Conservation (phyloP, 1,140 invertebrate genomes). For the Nymphalis io region DNA sequence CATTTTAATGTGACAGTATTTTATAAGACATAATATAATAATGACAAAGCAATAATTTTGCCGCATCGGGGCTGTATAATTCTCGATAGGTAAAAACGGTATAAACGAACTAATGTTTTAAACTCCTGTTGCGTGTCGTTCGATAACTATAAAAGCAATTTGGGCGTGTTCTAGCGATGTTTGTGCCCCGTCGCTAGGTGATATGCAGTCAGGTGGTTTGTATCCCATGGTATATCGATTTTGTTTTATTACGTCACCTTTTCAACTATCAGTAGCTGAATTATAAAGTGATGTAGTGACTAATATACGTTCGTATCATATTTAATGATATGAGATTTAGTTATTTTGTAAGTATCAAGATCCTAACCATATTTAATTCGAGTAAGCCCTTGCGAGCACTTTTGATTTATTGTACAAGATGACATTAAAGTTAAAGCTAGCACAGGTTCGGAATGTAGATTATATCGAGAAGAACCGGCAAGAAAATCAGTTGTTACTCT, state of each 20-base stretch:
- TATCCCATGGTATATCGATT: slow-evolving; percentile 65
- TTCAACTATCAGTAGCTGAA: slow-evolving; percentile 19
- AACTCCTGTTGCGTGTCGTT: slow-evolving; percentile 20
- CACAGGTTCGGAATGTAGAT: too few relatives aligned
- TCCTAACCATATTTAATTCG: too few relatives aligned
- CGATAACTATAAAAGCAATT: slow-evolving; percentile 42
- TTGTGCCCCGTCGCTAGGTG: slow-evolving; percentile 64
- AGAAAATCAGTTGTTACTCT: too few relatives aligned
- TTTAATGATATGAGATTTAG: background rate
- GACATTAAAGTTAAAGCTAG: too few relatives aligned
- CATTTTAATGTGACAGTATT: background rate
- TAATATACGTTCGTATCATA: slow-evolving; percentile 10
- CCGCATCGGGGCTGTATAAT: background rate
- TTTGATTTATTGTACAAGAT: too few relatives aligned
- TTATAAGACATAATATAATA: background rate
- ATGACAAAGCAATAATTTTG: background rate
- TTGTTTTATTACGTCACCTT: slow-evolving; percentile 44
- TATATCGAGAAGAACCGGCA: too few relatives aligned
- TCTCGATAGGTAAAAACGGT: background rate
- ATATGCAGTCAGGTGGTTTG: slow-evolving; percentile 55
- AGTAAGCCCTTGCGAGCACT: too few relatives aligned
- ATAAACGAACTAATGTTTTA: slow-evolving; percentile 11
- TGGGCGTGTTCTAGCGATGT: slow-evolving; percentile 49
- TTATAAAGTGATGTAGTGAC: slow-evolving; percentile 30
- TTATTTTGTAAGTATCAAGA: too few relatives aligned